A percentile compares a stretch with the other conserved stretches of the same genome.
phyloP scores from a whole-genome alignment of 2,888 invertebrate species.

The Lumbricus terrestris region DNA sequence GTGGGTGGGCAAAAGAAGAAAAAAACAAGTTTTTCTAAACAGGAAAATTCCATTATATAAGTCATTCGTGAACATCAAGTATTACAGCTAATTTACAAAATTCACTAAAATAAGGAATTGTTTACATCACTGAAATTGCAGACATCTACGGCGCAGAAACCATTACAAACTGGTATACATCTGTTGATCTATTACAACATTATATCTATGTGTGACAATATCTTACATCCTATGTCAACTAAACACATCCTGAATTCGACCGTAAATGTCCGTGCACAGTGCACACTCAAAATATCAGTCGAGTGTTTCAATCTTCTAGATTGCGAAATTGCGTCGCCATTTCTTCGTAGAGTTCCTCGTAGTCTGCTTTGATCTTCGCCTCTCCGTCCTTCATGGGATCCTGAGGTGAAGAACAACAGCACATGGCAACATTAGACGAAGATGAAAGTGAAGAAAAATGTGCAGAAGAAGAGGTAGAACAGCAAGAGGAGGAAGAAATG shows the following conservation, averaged over 20 bases:
- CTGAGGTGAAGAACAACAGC: constrained; percentile 61
- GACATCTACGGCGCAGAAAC: neutral
- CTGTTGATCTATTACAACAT: neutral
- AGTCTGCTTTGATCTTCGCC: constrained; percentile 94
- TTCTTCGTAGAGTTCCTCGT: constrained; percentile 93
- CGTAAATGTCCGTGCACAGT: too few relatives aligned
- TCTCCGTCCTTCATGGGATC: constrained; percentile 95
- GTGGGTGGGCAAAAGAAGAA: neutral
- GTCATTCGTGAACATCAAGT: neutral
- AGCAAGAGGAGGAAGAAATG: too few relatives aligned
- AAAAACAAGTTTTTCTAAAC: neutral
- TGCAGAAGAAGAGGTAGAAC: too few relatives aligned
- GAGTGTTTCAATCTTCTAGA: constrained; percentile 75
- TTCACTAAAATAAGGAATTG: neutral
- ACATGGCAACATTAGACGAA: neutral
- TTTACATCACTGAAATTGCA: neutral
- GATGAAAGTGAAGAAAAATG: too few relatives aligned
- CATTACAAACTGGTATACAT: neutral
- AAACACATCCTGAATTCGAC: neutral
- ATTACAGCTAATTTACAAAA: neutral
- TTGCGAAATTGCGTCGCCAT: constrained; percentile 97
- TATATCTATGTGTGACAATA: neutral
- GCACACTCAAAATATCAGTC: neutral
- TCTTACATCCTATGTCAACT: neutral
- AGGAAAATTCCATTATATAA: neutral